Conservation (phyloP, 2,888 invertebrate genomes). For the Callosobruchus maculatus region DNA sequence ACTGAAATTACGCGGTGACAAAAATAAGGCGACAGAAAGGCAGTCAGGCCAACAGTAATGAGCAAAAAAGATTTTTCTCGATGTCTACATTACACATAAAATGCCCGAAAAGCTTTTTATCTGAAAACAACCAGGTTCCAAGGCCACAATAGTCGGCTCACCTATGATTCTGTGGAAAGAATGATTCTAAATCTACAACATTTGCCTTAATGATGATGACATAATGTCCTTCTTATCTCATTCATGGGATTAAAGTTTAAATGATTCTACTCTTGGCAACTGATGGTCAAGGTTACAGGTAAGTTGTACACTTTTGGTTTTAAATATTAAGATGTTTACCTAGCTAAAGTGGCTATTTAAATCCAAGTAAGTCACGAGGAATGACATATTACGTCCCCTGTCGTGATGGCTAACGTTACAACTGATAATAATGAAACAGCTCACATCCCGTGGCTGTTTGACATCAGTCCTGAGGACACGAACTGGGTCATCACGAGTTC, state of each 20-base stretch:
- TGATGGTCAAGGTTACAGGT: not conserved
- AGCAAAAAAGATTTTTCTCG: too few species aligned
- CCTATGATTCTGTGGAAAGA: too few species aligned
- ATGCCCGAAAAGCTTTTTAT: too few species aligned
- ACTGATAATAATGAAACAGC: not conserved
- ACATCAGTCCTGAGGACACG: slow-evolving; percentile 73
- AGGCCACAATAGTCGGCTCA: too few species aligned
- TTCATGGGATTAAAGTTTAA: not conserved
- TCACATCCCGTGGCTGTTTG: slow-evolving; percentile 46
- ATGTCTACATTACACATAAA: too few species aligned
- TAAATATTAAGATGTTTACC: slow-evolving; percentile 11
- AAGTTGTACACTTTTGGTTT: not conserved
- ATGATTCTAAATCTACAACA: too few species aligned
- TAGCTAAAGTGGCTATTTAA: not conserved
- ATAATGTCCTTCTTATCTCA: too few species aligned
- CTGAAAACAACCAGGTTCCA: too few species aligned
- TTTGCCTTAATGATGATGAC: too few species aligned
- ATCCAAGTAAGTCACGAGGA: not conserved
- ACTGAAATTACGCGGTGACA: too few species aligned
- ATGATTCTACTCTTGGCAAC: not conserved
- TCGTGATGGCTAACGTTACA: not conserved
- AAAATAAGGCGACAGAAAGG: too few species aligned
- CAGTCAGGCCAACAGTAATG: too few species aligned
- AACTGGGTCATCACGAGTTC: slow-evolving; percentile 87
- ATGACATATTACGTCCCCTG: not conserved